Base-by-base conservation (phyloP, 2,797 vertebrate genomes). In the Hippoglossus hippoglossus region DNA sequence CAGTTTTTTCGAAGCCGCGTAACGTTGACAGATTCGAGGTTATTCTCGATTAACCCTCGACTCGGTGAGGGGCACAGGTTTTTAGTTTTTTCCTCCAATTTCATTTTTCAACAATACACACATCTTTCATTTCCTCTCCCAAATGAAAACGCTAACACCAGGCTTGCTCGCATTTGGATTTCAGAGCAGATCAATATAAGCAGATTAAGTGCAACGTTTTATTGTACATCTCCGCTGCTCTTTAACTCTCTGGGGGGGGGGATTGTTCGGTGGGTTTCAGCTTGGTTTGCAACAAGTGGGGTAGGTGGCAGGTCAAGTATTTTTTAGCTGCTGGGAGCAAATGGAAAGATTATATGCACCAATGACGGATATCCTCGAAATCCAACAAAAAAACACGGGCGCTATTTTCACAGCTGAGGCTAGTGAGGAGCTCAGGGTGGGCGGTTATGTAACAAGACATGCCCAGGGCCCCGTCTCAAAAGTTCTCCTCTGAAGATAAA, bases 321-420 rank as follows among this genome's bases (percentile, higher is more conserved):
- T 79, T 46, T 18, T 22, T 19, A 10, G 63, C 69, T 65, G 64
- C 12, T 39, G 0, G n/a, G 22, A 78, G 77, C 12, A 44, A 70
- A 53, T 28, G 31, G 34, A 58, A 26, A 58, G 60, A 75, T 81
- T 81, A 75, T 57, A 47, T 3, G 16, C 68, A 63, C 57, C 72
- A 36, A n/a, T 68, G 73, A 71, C 19, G 62, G 71, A 83, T 74
- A 82, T 82, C 64, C 75, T 53, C 36, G 10, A 66, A 80, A 86
- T 76, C 76, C 63, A 71, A 11, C 21, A 24, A 8, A 57, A 84
- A 85, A 91, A 84, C 70, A 86, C 10, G 18, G 8, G 18, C 22
- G 55, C 25, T 89, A 63, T 90, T 92, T 92, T 89, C 74, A 85
- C 89, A 91, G 89, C 90, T 89, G 89, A 89, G 71, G 77, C 61